Conservation (phyloP, 2,888 invertebrate species). For the Trachelus stipa region DNA sequence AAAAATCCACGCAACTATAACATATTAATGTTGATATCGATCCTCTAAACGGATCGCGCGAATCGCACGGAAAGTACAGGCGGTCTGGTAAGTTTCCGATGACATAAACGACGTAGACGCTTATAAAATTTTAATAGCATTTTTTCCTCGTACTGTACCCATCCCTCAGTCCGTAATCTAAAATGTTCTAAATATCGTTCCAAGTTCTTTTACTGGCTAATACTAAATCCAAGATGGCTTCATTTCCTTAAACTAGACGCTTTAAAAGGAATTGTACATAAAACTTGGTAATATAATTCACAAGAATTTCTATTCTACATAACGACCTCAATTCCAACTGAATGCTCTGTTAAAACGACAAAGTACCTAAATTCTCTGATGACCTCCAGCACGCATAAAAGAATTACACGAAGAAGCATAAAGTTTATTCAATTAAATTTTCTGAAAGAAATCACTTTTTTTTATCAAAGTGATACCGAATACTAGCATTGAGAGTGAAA, state of each 20-base stretch:
- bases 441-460: background rate
- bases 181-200: background rate
- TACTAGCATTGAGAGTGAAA: too few relatives aligned
- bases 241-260: background rate
- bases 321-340: background rate
- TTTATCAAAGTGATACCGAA: background rate
- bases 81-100: background rate
- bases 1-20: background rate
- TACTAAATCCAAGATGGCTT: background rate
- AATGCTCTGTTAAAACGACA: background rate
- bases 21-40: background rate
- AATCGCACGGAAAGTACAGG: background rate
- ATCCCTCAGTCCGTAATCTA: background rate
- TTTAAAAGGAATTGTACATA: background rate
- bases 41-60: background rate
- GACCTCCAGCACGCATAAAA: background rate
- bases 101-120: background rate
- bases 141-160: background rate
- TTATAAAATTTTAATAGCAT: background rate
- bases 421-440: background rate
- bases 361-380: background rate
- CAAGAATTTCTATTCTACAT: background rate
- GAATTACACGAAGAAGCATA: background rate
- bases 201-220: background rate
- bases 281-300: background rate